A percentile compares a stretch with the other conserved stretches of the same genome.
These are phyloP conservation scores for Platyrinchus mystaceus DNA, from an alignment of 2,797 vertebrate genomes.

Conservation along the genomic window DNA sequence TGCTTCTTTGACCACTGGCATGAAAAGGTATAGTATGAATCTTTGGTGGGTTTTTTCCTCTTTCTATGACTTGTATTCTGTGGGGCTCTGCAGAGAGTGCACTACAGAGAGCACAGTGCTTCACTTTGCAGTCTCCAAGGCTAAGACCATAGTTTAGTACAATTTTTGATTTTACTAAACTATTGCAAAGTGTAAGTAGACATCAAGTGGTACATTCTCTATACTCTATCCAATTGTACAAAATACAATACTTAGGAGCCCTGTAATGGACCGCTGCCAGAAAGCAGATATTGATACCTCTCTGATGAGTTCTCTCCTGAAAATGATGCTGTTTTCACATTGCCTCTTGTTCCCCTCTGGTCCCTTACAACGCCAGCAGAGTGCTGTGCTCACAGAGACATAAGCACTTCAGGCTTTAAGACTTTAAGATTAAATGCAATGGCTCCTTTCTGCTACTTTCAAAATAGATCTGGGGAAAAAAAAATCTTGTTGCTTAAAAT, in stretches of 20 bases:
- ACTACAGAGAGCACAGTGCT: background rate
- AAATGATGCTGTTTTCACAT: background rate
- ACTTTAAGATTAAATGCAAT: constrained; percentile 23
- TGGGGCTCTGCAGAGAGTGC: background rate
- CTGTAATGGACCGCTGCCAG: background rate
- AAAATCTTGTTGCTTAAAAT: background rate
- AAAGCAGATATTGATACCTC: background rate
- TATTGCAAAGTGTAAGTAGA: background rate
- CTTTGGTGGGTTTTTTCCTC: background rate
- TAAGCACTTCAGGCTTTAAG: background rate
- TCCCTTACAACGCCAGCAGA: background rate
- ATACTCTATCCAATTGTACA: background rate
- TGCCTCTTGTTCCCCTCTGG: background rate
- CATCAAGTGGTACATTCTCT: background rate
- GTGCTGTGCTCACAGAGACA: background rate
- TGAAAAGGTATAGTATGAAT: background rate
- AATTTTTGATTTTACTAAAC: background rate
- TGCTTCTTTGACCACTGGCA: background rate
- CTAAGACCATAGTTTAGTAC: background rate
- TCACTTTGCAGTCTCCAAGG: background rate
- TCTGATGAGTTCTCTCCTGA: background rate
- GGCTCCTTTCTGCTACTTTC: background rate
- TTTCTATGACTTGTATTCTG: background rate
- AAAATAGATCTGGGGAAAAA: background rate
- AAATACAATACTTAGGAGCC: background rate